These are phyloP conservation scores for Acanthurus leucopareius DNA, from an alignment of 2,797 vertebrate species.

Conservation along the genomic window DNA sequence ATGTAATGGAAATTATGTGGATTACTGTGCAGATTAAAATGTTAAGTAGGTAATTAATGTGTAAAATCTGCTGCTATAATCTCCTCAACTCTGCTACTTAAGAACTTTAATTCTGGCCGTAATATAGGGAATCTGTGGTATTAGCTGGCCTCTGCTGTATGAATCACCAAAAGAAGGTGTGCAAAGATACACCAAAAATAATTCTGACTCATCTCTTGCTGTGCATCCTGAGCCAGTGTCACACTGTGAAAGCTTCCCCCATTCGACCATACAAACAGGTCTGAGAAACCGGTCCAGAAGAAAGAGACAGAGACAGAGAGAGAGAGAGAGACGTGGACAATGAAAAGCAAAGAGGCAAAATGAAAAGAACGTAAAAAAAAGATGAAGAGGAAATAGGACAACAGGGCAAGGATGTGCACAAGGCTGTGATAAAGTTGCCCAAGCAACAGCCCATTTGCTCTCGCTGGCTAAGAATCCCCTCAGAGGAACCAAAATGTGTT, in stretches of 20 bases:
- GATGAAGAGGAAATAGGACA: constrained; percentile 44
- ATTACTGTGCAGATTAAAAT: constrained; percentile 40
- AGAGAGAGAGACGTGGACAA: constrained; percentile 9
- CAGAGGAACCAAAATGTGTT: no score
- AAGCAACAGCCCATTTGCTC: no score
- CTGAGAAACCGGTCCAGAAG: constrained; percentile 25
- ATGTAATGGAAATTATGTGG: constrained; percentile 29
- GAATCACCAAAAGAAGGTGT: constrained; percentile 30
- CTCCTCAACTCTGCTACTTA: constrained; percentile 6
- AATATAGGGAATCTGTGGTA: constrained; percentile 13
- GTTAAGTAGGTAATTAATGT: constrained; percentile 34
- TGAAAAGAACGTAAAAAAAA: constrained; percentile 19
- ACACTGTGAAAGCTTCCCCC: constrained; percentile 35
- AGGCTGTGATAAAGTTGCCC: no score
- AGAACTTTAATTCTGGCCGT: constrained; percentile 34
- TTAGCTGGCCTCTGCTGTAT: constrained; percentile 42
- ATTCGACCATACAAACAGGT: constrained; percentile 28
- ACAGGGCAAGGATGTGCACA: not conserved
- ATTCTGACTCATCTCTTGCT: constrained; percentile 31
- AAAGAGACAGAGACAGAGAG: no score
- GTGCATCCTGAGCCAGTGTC: constrained; percentile 31
- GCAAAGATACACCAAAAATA: constrained; percentile 34
- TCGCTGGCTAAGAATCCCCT: no score
- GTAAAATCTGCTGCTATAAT: constrained; percentile 34
- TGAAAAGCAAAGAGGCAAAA: constrained; percentile 20